Base-by-base conservation (phyloP, 2,113 vertebrate species). In the Rhagologus leucostigma region DNA sequence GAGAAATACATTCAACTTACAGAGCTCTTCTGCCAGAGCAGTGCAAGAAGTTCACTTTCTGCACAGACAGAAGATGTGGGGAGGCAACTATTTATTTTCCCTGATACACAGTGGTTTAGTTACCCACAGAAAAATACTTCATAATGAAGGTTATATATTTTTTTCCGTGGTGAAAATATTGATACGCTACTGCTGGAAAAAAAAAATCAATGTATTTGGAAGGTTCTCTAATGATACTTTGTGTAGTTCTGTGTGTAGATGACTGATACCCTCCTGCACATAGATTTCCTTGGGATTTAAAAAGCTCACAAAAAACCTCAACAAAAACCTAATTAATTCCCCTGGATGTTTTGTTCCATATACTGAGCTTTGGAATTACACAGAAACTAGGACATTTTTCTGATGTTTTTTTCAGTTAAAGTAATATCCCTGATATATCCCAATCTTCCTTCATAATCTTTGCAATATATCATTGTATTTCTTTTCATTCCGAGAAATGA, bases 301-400 rank as follows among this genome's bases (percentile, higher is more conserved):
- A 94, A 90, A 88, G 79, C 83, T 50, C 49, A 20, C 69, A 74
- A 65, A 82, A 89, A 92, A 30, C 3, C 52, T 89, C 80, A 75
- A 90, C 90, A 84, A 79, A 93, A 96, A 91, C 7, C 23, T 95
- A 95, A 96, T 95, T 94, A 95, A 97, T 94, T 97, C 93, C 70
- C 65, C 47, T 96, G 88, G 84, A 93, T 92, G 93, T 83, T 84
- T 95, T 94, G 92, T 93, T 94, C 87, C 89, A 89, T 78, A 89
- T 89, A 68, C 78, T 46, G 67, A 87, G 87, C 85, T 93, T 96
- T 90, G 89, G 90, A 94, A 84, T 90, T 79, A 64, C 46, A 52
- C 53, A 75, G 95, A 96, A 97, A 96, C 74, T 92, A 86, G 95
- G 91, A 76, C 79, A 77, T 71, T 84, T 90, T 95, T 91, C 93